Conservation (phyloP, 1,140 invertebrate genomes). For the Trissolcus basalis region DNA sequence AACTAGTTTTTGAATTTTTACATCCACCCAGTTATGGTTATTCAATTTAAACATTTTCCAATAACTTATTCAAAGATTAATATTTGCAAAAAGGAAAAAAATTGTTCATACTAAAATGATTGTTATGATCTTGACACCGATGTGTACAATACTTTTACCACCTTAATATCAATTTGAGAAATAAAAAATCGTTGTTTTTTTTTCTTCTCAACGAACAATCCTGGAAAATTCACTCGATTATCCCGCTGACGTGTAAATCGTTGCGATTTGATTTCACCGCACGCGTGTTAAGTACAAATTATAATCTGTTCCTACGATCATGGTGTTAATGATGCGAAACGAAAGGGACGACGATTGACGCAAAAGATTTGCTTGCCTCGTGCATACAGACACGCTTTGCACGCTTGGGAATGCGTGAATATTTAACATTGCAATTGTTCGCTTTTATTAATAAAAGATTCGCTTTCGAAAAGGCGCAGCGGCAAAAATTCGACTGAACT, state of each 20-base stretch:
- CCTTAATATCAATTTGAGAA: conserved; percentile 17
- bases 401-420: conserved; percentile 66
- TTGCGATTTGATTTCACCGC: conserved; percentile 29
- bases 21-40: too few species aligned
- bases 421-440: conserved; percentile 62
- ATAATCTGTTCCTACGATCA: conserved; percentile 35
- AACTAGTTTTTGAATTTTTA: too few species aligned
- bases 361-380: conserved; percentile 45
- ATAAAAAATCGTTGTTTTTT: too few species aligned
- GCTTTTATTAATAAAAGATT: too few species aligned
- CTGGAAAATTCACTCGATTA: conserved; percentile 21
- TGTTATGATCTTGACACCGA: conserved; percentile 30
- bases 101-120: conserved; percentile 1
- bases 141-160: conserved; percentile 6
- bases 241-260: conserved; percentile 26
- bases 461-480: too few species aligned
- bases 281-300: conserved; percentile 24
- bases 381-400: conserved; percentile 44
- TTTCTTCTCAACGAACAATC: conserved; percentile 4
- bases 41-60: too few species aligned
- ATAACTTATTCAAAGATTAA: too few species aligned
- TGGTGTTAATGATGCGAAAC: conserved; percentile 45
- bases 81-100: too few species aligned
- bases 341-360: conserved; percentile 53
- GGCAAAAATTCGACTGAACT: too few species aligned